These are phyloP conservation scores for Uloborus diversus DNA, from an alignment of 1,140 invertebrate species.

Conservation along the genomic window DNA sequence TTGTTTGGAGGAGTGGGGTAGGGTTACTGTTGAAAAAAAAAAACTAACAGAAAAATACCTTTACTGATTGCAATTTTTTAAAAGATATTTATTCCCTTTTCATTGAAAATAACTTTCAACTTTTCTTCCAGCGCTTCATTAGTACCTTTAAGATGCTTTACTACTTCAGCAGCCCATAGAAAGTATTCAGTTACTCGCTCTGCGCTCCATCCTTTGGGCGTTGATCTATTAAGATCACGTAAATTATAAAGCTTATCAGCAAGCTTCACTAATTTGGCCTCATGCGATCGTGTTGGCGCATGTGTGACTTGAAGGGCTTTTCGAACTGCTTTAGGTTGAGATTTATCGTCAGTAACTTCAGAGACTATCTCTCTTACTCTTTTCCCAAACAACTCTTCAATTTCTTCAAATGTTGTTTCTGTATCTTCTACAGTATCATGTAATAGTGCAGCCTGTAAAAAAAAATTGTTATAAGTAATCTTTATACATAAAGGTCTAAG, in stretches of 20 bases:
- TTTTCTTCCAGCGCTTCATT: conserved; percentile 73
- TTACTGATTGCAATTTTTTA: too few relatives aligned
- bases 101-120: conserved; percentile 62
- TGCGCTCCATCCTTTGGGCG: conserved; percentile 75
- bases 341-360: conserved; percentile 84
- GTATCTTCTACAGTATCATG: conserved; percentile 93
- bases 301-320: conserved; percentile 78
- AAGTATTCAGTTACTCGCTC: conserved; percentile 74
- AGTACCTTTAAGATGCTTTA: conserved; percentile 74
- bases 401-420: conserved; percentile 81
- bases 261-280: conserved; percentile 83
- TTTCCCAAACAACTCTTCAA: conserved; percentile 75
- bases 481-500: background rate
- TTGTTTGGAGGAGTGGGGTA: too few relatives aligned
- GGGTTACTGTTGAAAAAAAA: too few relatives aligned
- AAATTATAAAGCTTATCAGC: conserved; percentile 90
- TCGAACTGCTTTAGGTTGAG: conserved; percentile 72
- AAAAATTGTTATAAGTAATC: background rate
- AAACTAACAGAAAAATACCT: too few relatives aligned
- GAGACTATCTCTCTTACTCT: conserved; percentile 73
- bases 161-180: conserved; percentile 77
- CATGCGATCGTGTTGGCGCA: conserved; percentile 69
- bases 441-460: conserved; percentile 76
- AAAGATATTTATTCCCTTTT: conserved; percentile 15
- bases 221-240: conserved; percentile 73